These are phyloP conservation scores for Gymnocypris eckloni DNA, from an alignment of 2,797 vertebrate species.

Conservation along the genomic window DNA sequence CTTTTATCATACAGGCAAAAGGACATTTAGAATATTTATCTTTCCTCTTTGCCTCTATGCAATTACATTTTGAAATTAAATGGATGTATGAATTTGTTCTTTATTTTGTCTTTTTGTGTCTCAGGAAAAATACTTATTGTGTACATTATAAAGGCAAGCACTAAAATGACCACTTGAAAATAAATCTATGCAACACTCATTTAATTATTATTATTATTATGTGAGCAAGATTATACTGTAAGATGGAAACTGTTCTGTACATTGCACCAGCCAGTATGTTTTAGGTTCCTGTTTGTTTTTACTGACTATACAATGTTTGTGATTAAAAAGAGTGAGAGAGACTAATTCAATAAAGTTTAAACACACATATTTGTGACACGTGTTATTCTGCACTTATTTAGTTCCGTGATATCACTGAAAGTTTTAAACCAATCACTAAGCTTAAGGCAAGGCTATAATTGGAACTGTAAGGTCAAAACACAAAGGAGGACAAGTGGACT, in stretches of 20 bases:
- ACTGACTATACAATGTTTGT: constrained; percentile 5
- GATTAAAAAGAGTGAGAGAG: background rate
- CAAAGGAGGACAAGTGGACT: constrained; percentile 52
- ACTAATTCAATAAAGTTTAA: constrained; percentile 2
- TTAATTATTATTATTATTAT: background rate
- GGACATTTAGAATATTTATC: background rate
- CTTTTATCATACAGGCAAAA: background rate
- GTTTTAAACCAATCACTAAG: constrained; percentile 57
- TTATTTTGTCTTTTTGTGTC: background rate
- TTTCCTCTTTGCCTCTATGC: constrained; percentile 2
- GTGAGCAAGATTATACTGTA: background rate
- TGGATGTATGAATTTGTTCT: background rate
- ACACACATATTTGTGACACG: constrained; percentile 14
- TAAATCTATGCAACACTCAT: constrained; percentile 13
- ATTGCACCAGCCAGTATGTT: background rate
- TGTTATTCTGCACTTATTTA: background rate
- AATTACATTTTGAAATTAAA: background rate
- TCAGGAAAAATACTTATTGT: constrained; percentile 19
- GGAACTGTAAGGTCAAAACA: constrained; percentile 37
- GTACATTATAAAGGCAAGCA: background rate
- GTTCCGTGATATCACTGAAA: constrained; percentile 29
- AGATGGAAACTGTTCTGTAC: background rate
- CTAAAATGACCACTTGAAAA: background rate
- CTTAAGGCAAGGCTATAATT: constrained; percentile 61
- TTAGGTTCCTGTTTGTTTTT: background rate